Evolutionary conservation across 2,888 invertebrate genomes (phyloP).

Genomic region (Eueremaeus valkanovi): DNA sequence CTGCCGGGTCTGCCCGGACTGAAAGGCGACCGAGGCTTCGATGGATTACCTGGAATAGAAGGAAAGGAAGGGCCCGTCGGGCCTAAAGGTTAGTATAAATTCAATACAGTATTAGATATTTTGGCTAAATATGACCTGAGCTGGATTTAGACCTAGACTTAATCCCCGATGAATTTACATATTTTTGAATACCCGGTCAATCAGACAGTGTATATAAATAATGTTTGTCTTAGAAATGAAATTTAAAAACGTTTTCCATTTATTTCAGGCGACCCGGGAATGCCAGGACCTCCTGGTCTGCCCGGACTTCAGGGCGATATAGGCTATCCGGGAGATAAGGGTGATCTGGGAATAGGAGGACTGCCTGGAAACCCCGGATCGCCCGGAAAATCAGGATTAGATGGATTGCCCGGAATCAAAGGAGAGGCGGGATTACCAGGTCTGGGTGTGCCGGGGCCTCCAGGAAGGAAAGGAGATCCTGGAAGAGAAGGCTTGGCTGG

Average conservation of each 20-base stretch:
- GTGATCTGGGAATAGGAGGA: constrained; percentile 56
- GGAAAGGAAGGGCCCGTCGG: constrained; percentile 68
- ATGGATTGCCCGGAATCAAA: constrained; percentile 45
- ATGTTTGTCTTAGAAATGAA: too few relatives aligned
- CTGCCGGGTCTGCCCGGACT: constrained; percentile 57
- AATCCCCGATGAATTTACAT: too few relatives aligned
- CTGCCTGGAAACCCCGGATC: constrained; percentile 58
- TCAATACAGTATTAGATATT: too few relatives aligned
- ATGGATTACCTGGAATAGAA: constrained; percentile 58
- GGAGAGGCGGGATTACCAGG: constrained; percentile 46
- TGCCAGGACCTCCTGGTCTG: constrained; percentile 45
- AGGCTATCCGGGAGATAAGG: constrained; percentile 45
- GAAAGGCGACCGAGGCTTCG: constrained; percentile 63
- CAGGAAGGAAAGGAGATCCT: constrained; percentile 58
- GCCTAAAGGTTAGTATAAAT: constrained; percentile 51
- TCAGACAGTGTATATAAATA: too few relatives aligned
- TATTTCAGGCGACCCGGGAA: constrained; percentile 54
- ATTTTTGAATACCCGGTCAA: too few relatives aligned
- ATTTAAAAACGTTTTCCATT: too few relatives aligned
- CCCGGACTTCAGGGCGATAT: constrained; percentile 45
- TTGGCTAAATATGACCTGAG: too few relatives aligned
- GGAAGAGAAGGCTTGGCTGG: constrained; percentile 54
- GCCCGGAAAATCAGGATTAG: constrained; percentile 45
- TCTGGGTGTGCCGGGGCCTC: constrained; percentile 51
- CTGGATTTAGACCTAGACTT: too few relatives aligned